Evolutionary conservation across 2,113 vertebrate genomes (phyloP).

Genomic region (Hoplias malabaricus): DNA sequence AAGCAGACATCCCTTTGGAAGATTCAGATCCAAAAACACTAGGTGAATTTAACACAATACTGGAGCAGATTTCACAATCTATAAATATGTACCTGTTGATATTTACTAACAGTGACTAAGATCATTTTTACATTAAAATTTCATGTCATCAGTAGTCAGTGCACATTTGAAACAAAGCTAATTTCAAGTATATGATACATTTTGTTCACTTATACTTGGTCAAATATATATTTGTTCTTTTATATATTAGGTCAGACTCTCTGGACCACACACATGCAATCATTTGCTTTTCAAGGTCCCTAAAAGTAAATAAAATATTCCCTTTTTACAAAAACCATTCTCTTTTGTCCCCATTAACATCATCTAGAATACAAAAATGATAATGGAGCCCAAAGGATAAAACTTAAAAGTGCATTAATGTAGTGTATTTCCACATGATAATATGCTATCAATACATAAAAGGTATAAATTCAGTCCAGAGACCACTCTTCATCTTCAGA

Average conservation of each 20-base stretch:
- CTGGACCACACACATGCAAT: background rate
- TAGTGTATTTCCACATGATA: background rate
- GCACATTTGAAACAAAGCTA: slow-evolving; percentile 32
- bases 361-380: background rate
- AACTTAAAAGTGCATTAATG: background rate
- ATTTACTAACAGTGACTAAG: background rate
- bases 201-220: background rate
- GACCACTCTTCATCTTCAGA: too few species aligned
- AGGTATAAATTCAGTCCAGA: background rate
- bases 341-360: background rate
- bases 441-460: background rate
- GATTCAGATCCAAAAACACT: slow-evolving; percentile 13
- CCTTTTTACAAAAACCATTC: background rate
- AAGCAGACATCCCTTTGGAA: background rate
- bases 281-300: background rate
- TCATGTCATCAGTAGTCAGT: slow-evolving; percentile 24
- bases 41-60: background rate
- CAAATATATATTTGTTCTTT: background rate
- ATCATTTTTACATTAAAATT: background rate
- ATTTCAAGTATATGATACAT: slow-evolving; percentile 53
- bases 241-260: background rate
- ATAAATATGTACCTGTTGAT: background rate
- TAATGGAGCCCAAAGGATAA: background rate
- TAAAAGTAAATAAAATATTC: too few species aligned
- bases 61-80: background rate